Conservation (phyloP, 2,113 vertebrate species). For the Prunella fulvescens region DNA sequence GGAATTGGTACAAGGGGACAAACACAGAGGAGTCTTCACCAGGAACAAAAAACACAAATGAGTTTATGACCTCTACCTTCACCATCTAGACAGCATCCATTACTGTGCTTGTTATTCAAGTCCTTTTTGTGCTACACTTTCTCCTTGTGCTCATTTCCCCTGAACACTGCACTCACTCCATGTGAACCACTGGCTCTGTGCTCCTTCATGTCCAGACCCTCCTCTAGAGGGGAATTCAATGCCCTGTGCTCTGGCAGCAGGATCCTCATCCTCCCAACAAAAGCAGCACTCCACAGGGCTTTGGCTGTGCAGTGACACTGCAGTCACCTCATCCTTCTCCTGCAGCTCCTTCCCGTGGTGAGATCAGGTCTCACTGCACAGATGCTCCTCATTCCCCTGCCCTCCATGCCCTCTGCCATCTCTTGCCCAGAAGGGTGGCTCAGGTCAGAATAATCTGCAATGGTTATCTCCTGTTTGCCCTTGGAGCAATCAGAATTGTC, state of each 20-base stretch:
- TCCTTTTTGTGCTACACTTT: slow-evolving; percentile 67
- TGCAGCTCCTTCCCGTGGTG: not conserved
- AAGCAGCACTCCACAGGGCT: slow-evolving; percentile 25
- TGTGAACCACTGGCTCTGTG: not conserved
- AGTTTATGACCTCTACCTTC: not conserved
- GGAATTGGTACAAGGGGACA: not conserved
- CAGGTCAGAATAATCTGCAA: slow-evolving; percentile 61
- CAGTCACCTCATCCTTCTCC: not conserved
- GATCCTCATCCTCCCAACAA: slow-evolving; percentile 63
- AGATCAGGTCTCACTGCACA: not conserved
- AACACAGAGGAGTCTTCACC: not conserved
- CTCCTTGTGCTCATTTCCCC: slow-evolving; percentile 50
- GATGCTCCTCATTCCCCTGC: slow-evolving; percentile 60
- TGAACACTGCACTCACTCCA: not conserved
- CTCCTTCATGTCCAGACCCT: not conserved
- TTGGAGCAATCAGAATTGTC: slow-evolving; percentile 61
- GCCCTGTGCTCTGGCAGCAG: slow-evolving; percentile 79
- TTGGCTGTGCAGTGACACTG: slow-evolving; percentile 61
- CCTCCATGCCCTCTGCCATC: slow-evolving; percentile 81
- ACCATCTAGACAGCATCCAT: not conserved
- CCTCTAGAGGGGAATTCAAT: slow-evolving; percentile 66
- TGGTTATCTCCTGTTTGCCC: slow-evolving; percentile 52
- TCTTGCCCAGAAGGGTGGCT: slow-evolving; percentile 80
- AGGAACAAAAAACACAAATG: not conserved
- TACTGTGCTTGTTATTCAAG: not conserved